A percentile compares a stretch with the other conserved stretches of the same genome.
Evolutionary conservation across 2,888 invertebrate species (phyloP).

Genomic region (Perizoma flavofasciatum): DNA sequence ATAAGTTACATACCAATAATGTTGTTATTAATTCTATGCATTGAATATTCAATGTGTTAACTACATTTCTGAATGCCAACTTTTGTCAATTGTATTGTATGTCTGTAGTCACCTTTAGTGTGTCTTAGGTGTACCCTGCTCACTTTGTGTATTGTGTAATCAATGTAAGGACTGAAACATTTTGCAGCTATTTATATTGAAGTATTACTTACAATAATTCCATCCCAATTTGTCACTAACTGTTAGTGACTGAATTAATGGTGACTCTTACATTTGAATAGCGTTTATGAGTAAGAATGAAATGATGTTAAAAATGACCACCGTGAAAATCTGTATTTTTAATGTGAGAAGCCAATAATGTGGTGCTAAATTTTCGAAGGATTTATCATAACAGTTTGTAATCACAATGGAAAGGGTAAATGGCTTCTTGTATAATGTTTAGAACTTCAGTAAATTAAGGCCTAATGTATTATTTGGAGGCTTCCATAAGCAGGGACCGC

Average conservation of each 20-base stretch:
- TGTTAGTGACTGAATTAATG: too few relatives aligned
- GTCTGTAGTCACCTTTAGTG: slow-evolving; percentile 18
- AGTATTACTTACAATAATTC: too few relatives aligned
- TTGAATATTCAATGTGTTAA: background rate
- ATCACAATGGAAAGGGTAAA: slow-evolving; percentile 53
- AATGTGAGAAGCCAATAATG: slow-evolving; percentile 76
- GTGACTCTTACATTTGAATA: too few relatives aligned
- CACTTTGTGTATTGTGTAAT: slow-evolving; percentile 23
- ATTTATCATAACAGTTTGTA: slow-evolving; percentile 72
- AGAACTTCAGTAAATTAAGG: slow-evolving; percentile 38
- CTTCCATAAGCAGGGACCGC: too few relatives aligned
- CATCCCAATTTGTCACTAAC: too few relatives aligned
- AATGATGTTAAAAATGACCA: slow-evolving; percentile 23
- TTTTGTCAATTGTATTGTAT: slow-evolving; percentile 35
- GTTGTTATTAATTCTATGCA: slow-evolving; percentile 5
- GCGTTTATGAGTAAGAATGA: background rate
- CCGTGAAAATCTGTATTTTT: slow-evolving; percentile 28
- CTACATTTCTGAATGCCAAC: background rate
- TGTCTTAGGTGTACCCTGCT: slow-evolving; percentile 29
- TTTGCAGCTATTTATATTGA: too few relatives aligned
- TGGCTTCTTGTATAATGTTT: slow-evolving; percentile 61
- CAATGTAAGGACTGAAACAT: background rate
- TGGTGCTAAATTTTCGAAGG: slow-evolving; percentile 83
- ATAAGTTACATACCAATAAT: background rate
- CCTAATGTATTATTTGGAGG: slow-evolving; percentile 45